These are phyloP conservation scores for Schizopygopsis malacanthus DNA, from an alignment of 2,797 vertebrate genomes.

Conservation along the genomic window DNA sequence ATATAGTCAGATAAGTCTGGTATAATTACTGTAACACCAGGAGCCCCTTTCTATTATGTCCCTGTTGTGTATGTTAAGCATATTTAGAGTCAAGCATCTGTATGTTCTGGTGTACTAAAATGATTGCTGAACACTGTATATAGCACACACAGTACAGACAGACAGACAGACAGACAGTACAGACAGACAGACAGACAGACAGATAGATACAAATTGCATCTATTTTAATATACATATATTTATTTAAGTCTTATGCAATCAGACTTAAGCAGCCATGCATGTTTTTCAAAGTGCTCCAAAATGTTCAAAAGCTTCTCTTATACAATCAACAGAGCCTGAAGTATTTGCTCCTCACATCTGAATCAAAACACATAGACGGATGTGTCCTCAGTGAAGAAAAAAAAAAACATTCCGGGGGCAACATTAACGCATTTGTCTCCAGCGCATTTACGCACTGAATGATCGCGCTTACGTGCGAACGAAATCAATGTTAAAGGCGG, in stretches of 20 bases:
- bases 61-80: constrained; percentile 24
- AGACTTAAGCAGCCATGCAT: background rate
- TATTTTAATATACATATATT: background rate
- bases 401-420: constrained; percentile 44
- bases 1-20: background rate
- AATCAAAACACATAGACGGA: constrained; percentile 22
- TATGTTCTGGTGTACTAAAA: background rate
- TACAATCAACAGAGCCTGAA: constrained; percentile 9
- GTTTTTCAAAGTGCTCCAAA: constrained; percentile 5
- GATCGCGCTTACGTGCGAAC: constrained; percentile 62
- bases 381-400: constrained; percentile 11
- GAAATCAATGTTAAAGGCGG: constrained; percentile 63
- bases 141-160: background rate
- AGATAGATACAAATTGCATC: background rate
- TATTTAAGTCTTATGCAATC: constrained; percentile 8
- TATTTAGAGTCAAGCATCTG: background rate
- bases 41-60: constrained; percentile 12
- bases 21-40: constrained; percentile 27
- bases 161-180: background rate
- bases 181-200: background rate
- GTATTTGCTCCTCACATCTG: background rate
- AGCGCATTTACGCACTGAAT: constrained; percentile 61
- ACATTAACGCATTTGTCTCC: constrained; percentile 49
- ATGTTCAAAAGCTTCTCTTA: constrained; percentile 10
- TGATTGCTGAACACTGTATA: background rate